Evolutionary conservation across 2,888 invertebrate species (phyloP).

Genomic region (Drosophila helvetica): DNA sequence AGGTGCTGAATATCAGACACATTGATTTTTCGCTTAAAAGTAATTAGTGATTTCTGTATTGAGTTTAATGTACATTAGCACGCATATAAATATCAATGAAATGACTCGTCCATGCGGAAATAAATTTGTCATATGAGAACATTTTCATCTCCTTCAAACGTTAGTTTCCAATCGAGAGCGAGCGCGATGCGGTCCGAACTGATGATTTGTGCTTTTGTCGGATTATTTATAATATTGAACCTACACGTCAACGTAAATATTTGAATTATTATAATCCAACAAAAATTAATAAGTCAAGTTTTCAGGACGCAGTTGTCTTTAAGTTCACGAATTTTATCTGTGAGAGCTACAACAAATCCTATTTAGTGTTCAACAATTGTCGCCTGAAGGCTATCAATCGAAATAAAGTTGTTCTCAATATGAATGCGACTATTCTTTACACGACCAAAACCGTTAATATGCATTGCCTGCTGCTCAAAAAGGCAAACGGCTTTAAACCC

Average conservation of each 20-base stretch:
- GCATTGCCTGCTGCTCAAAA: conserved; percentile 5
- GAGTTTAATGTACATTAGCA: too few relatives aligned
- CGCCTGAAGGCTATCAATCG: conserved; percentile 19
- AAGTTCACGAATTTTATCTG: conserved; percentile 2
- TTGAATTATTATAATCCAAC: background rate
- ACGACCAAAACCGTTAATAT: background rate
- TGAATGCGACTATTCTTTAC: conserved; percentile 4
- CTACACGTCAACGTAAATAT: background rate
- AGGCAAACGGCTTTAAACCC: conserved; percentile 22
- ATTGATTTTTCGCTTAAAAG: background rate
- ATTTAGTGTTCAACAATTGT: background rate
- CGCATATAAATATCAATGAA: too few relatives aligned
- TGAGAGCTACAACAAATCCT: conserved; percentile 1
- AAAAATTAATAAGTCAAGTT: background rate
- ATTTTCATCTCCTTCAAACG: background rate
- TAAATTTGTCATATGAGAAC: background rate
- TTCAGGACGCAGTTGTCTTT: conserved; percentile 1
- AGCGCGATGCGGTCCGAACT: background rate
- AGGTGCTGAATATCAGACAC: too few relatives aligned
- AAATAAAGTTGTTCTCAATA: conserved; percentile 5
- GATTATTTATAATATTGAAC: background rate
- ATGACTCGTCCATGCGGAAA: background rate
- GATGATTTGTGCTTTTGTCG: background rate
- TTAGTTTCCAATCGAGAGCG: background rate
- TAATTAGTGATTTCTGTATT: background rate